Base-by-base conservation (phyloP, 2,797 vertebrate genomes). In the Cuculus canorus region DNA sequence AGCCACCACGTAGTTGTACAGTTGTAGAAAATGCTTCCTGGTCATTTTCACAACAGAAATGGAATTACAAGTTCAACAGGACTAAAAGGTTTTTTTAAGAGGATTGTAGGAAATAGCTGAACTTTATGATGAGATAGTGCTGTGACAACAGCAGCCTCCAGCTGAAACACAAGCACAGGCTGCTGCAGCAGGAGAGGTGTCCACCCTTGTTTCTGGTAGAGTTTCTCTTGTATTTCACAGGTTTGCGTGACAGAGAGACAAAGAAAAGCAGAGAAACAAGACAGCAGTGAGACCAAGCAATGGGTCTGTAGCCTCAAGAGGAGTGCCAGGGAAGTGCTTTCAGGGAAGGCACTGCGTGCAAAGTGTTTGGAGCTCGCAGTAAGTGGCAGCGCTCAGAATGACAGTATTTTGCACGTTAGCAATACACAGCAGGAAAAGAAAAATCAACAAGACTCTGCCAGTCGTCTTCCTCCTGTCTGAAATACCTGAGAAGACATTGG, bases 1-100 rank as follows among this genome's bases (percentile, higher is more conserved):
- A 54, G 30, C 43, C 13, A 10, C 13, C 1, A 0, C 11, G 16
- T 21, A 21, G 17, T 12, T 8, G 15, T 7, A 68, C 1, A 33
- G 54, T 8, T 56, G 24, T 3, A 53, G 23, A 61, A 71, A 64
- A 72, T 23, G 18, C 33, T 59, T 30, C 47, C 76, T 59, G 59
- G 39, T n/a, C 47, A 4, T 33, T 76, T 64, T 63, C 52, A 19
- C 1, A 0, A 24, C 0, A 70, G 73, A 21, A 9, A 61, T 4
- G 45, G 32, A 21, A 3, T 18, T n/a, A 17, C 39, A 65, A 79
- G 52, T 54, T 64, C 52, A 54, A 64, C 9, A 11, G 63, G 35
- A 83, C 10, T 24, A 21, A 37, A 75, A 59, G 37, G 0, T 23
- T 15, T 33, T 65, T 84, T 87, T 32, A 32, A 64, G 57, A 18